These are phyloP conservation scores for Andricus quercusramuli DNA, from an alignment of 2,888 invertebrate species.

Conservation along the genomic window DNA sequence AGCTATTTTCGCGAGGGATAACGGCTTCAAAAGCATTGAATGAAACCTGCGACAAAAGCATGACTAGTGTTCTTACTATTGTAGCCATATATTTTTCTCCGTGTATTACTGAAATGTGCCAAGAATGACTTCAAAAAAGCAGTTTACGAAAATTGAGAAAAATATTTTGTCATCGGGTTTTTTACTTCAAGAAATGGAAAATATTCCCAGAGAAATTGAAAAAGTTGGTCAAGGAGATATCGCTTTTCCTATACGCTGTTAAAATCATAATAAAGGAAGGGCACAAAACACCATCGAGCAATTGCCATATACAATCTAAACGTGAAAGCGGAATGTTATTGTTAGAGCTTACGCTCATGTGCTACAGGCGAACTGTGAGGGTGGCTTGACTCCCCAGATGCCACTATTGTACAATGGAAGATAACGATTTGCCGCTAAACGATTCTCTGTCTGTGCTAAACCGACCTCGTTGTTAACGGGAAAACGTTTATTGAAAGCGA, in stretches of 20 bases:
- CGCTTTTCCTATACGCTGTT: not conserved
- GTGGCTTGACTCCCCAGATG: conserved; percentile 37
- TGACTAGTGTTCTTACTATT: too few relatives aligned
- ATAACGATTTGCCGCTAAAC: conserved; percentile 39
- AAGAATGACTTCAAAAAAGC: not conserved
- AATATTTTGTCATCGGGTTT: too few relatives aligned
- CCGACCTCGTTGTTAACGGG: conserved; percentile 15
- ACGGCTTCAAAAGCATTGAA: too few relatives aligned
- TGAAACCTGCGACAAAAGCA: too few relatives aligned
- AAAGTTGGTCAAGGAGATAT: not conserved
- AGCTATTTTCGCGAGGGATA: too few relatives aligned
- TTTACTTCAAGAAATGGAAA: too few relatives aligned
- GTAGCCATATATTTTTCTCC: too few relatives aligned
- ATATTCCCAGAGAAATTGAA: not conserved
- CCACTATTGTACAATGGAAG: conserved; percentile 34
- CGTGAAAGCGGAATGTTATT: conserved; percentile 57
- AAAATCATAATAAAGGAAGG: conserved; percentile 15
- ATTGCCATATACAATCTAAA: conserved; percentile 53
- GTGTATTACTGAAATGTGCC: not conserved
- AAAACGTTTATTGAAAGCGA: conserved; percentile 33
- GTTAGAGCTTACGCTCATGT: conserved; percentile 55
- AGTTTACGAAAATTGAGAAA: too few relatives aligned
- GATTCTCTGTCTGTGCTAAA: conserved; percentile 37
- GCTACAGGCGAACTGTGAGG: conserved; percentile 23
- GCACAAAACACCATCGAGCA: conserved; percentile 34